Conservation (phyloP, 2,113 vertebrate genomes). For the Tauraco erythrolophus region DNA sequence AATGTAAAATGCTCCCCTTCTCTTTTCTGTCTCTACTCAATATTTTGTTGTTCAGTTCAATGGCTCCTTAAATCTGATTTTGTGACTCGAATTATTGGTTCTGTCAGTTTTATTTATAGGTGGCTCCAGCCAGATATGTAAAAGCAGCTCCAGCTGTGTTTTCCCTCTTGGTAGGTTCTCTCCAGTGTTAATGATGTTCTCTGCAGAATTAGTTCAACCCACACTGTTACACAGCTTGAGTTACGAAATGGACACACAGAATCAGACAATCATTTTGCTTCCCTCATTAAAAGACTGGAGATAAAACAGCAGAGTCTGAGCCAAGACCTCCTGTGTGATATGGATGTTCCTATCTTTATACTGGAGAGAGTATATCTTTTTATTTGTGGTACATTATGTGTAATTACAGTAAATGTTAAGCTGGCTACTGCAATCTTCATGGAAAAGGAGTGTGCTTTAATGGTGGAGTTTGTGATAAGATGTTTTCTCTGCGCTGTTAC, state of each 20-base stretch:
- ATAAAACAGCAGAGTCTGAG: background rate
- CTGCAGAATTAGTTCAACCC: background rate
- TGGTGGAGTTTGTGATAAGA: background rate
- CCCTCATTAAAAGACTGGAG: background rate
- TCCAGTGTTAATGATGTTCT: background rate
- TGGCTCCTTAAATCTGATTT: background rate
- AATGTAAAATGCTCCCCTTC: background rate
- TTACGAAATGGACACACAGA: background rate
- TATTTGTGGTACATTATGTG: background rate
- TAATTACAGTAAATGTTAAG: background rate
- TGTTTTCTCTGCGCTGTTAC: background rate
- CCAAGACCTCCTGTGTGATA: background rate
- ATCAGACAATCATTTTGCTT: background rate
- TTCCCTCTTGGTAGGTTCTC: background rate
- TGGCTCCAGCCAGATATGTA: background rate
- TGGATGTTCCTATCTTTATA: rapidly evolving
- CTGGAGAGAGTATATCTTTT: background rate
- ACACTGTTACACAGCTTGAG: background rate
- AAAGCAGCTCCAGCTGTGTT: constrained; percentile 6
- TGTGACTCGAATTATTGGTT: background rate
- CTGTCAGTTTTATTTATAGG: background rate
- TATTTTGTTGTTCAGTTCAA: background rate
- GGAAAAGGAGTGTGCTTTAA: background rate
- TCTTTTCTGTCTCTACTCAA: background rate
- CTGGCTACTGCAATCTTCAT: rapidly evolving